These are phyloP conservation scores for Phalanger gymnotis DNA, from an alignment of 2,797 vertebrate species.

Conservation along the genomic window DNA sequence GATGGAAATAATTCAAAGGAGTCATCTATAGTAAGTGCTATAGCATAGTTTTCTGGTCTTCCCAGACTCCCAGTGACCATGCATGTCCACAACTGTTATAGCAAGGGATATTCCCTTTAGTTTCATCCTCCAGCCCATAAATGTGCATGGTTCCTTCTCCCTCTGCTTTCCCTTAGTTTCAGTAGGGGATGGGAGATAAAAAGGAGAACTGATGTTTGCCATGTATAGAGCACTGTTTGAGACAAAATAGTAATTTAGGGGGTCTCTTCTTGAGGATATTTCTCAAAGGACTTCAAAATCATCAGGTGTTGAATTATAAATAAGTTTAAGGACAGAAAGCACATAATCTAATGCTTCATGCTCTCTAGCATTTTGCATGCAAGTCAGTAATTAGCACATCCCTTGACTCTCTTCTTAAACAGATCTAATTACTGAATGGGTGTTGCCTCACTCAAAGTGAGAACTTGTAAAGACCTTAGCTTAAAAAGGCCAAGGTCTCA, in stretches of 20 bases:
- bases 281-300: neutral
- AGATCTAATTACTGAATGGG: neutral
- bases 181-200: neutral
- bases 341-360: neutral
- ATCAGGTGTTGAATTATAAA: neutral
- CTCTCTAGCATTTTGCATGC: neutral
- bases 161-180: neutral
- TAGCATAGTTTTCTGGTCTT: neutral
- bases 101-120: neutral
- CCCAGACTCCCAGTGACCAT: neutral
- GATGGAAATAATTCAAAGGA: neutral
- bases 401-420: too few relatives aligned
- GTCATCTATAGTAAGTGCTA: neutral
- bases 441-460: too few relatives aligned
- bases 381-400: neutral
- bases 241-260: neutral
- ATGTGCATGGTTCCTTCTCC: neutral
- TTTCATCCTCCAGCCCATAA: neutral
- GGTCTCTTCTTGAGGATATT: neutral
- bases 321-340: neutral
- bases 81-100: neutral
- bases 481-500: too few relatives aligned
- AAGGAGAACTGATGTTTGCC: neutral
- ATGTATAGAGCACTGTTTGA: neutral
- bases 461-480: too few relatives aligned